Base-by-base conservation (phyloP, 2,888 invertebrate species). In the Aporophyla nigra region DNA sequence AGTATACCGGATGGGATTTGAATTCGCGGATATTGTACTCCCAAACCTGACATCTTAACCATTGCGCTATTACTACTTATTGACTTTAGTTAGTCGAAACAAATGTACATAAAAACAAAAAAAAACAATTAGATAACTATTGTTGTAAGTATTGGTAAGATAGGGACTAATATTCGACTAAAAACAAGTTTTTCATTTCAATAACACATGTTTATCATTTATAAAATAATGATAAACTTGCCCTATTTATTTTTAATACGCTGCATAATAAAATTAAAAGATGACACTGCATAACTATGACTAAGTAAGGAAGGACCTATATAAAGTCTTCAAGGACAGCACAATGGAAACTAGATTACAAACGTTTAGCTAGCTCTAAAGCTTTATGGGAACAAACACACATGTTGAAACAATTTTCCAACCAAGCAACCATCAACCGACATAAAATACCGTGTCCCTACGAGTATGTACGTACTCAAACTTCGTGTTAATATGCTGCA, bases 301-400 rank as follows among this genome's bases (percentile, higher is more conserved):
- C n/a, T 49, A 56, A n/a, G 12, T 49, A 24, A 5, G 14, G 33
- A 49, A n/a, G 6, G 2, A 14, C 12, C 10, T 19, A 43, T 58
- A 27, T 6, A n/a, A 53, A 19, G 19, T 62, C 24, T 67, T 62
- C 46, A 56, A 78, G 66, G 56, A 51, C 62, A 56, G 10, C 33
- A 43, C 51, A 76, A 67, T 56, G 2, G 51, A 53, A 76, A 63
- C 19, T 53, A 53, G 24, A 76, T 67, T 76, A 82, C 76, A 56
- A 62, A 59, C 14, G n/a, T 19, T 58, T 46, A 33, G 24, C 51
- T 75, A 27, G 40, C 67, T 82, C 49, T 63, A 46, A 56, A 67
- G 21, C 43, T 62, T 3, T 16, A 54, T 67, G 78, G 53, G 76
- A 78, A 82, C 51, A 63, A 63, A 63, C 76, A 78, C 76, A 78